Evolutionary conservation across 2,888 invertebrate genomes (phyloP).

Genomic region (Mesopsocus fuscifrons): DNA sequence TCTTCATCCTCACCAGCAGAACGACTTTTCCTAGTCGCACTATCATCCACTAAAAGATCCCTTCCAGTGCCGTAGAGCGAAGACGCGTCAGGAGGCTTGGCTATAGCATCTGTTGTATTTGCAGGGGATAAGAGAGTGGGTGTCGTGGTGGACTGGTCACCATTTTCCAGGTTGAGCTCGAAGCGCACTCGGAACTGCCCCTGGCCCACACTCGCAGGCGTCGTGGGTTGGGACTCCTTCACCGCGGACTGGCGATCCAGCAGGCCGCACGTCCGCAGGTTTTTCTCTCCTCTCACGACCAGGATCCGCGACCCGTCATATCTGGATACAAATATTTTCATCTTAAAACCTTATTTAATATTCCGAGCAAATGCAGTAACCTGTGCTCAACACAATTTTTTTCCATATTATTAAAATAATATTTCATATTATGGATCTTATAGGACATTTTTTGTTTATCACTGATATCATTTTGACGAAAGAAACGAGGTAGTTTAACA

Average conservation of each 20-base stretch:
- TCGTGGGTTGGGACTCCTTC: slow-evolving; percentile 24
- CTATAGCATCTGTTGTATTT: no score
- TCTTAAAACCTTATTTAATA: slow-evolving; percentile 12
- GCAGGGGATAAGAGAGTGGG: no score
- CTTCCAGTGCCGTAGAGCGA: no score
- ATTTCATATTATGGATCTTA: slow-evolving; percentile 6
- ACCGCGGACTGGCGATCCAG: slow-evolving; percentile 48
- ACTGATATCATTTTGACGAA: no score
- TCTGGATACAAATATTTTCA: no score
- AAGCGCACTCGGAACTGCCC: slow-evolving; percentile 37
- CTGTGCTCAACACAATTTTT: background rate
- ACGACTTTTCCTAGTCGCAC: slow-evolving; percentile 11
- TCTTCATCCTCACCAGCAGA: background rate
- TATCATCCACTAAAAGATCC: background rate
- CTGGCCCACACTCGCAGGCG: slow-evolving; percentile 37
- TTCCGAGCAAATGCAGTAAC: background rate
- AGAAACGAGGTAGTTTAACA: no score
- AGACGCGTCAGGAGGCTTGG: no score
- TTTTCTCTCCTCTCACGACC: slow-evolving; percentile 61
- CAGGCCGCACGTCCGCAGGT: slow-evolving; percentile 57
- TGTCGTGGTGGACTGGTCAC: no score
- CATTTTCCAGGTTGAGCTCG: slow-evolving; percentile 35
- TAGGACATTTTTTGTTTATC: no score
- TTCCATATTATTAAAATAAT: slow-evolving; percentile 6
- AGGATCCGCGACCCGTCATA: slow-evolving; percentile 55